These are phyloP conservation scores for Stenotaenia linearis DNA, from an alignment of 2,888 invertebrate species.

Conservation along the genomic window DNA sequence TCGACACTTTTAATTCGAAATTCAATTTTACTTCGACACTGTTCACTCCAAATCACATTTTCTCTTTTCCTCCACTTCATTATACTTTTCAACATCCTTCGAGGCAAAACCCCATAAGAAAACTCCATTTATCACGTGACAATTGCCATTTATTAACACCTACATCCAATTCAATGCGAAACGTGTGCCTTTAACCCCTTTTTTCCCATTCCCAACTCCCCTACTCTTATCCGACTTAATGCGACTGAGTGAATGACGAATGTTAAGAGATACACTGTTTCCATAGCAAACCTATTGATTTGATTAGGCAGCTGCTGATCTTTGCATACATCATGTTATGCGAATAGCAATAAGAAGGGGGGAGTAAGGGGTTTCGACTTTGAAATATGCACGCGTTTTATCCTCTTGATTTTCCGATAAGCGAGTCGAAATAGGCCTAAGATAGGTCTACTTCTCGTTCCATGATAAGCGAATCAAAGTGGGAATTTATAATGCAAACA, in stretches of 20 bases:
- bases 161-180: neutral
- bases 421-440: no score
- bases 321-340: neutral
- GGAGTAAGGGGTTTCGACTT: neutral
- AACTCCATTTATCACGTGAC: no score
- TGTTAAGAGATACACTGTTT: neutral
- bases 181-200: neutral
- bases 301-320: neutral
- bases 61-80: no score
- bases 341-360: no score
- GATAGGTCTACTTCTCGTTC: no score
- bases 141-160: neutral
- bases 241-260: neutral
- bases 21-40: no score
- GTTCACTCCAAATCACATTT: no score
- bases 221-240: neutral
- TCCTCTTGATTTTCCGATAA: no score
- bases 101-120: no score
- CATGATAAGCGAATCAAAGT: neutral
- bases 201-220: neutral
- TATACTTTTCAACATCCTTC: no score
- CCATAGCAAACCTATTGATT: conserved; percentile 5
- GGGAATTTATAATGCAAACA: neutral
- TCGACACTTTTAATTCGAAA: no score
- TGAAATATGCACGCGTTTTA: no score